phyloP scores from a whole-genome alignment of 2,113 vertebrate genomes.

The Mesitornis unicolor region DNA sequence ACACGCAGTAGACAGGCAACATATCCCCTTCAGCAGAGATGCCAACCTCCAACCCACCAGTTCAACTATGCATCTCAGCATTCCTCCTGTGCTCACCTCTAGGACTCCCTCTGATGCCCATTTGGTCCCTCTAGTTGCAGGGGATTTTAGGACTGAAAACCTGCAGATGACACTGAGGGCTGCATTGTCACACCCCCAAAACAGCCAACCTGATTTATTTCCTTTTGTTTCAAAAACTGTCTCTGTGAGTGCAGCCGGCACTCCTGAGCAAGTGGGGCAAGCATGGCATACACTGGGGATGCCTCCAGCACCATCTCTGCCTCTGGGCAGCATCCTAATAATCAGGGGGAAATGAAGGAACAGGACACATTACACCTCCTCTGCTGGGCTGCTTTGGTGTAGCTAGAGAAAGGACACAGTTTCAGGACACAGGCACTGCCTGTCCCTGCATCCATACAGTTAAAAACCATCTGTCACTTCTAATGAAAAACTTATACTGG shows the following conservation, averaged over 20 bases:
- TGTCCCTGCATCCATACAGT: not conserved
- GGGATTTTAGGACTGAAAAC: not conserved
- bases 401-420: not conserved
- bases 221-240: not conserved
- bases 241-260: not conserved
- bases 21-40: not conserved
- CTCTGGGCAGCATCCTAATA: not conserved
- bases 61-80: not conserved
- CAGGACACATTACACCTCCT: not conserved
- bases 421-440: not conserved
- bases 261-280: not conserved
- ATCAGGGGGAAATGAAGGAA: not conserved
- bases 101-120: not conserved
- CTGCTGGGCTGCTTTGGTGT: not conserved
- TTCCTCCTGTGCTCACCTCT: not conserved
- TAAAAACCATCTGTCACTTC: not conserved
- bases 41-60: not conserved
- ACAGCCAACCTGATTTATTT: not conserved
- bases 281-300: rapidly evolving
- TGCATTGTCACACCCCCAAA: not conserved
- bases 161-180: not conserved
- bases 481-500: constrained; percentile 21
- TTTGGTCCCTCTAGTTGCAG: rapidly evolving
- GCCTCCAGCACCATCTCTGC: not conserved
- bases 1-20: rapidly evolving